Base-by-base conservation (phyloP, 2,888 invertebrate species). In the Drosophila siamana region DNA sequence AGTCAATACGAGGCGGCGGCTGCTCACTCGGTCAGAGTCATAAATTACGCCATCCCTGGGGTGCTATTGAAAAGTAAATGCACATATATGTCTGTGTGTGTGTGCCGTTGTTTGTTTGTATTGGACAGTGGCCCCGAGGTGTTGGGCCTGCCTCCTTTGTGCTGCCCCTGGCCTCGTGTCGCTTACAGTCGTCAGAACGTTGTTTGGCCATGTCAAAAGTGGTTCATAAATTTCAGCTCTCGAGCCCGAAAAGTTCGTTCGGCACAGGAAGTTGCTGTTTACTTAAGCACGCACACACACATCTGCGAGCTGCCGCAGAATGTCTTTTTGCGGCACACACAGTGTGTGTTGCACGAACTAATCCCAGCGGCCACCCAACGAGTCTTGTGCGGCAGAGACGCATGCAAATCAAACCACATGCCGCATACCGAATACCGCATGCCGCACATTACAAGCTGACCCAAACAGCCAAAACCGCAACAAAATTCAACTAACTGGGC, bases 21-120 rank as follows among this genome's bases (percentile, higher is more conserved):
- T 66, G 72, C 68, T 80, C 86, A 88, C 68, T 88, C 84, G 87
- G 88, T 74, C 85, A 78, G 81, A 84, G 84, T 70, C 85, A 85
- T 85, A 85, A 85, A 85, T 85, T 84, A 88, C 81, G 72, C 79
- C 87, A 88, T 88, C 80, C 88, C 85, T 52, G 66, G 87, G 89
- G 85, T 84, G 87, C 85, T 84, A 88, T 85, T 88, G 87, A 84
- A 79, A 86, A 76, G 63, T 75, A 59, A 72, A 44, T 80, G 51
- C 54, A 54, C 19, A 13, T 52, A 26, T 43, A 13, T 62, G 51
- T 67, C 57, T 69, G 57, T 56, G 13, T 52, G 24, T 41, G 41
- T 54, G 33, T 62, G 50, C 11, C 70, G 59, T 51, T 66, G 64
- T 70, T 71, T 75, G 70, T 78, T 66, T 74, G 78, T 64, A 62